phyloP scores from a whole-genome alignment of 2,888 invertebrate species.

The Spatulosminthurus flaviceps region DNA sequence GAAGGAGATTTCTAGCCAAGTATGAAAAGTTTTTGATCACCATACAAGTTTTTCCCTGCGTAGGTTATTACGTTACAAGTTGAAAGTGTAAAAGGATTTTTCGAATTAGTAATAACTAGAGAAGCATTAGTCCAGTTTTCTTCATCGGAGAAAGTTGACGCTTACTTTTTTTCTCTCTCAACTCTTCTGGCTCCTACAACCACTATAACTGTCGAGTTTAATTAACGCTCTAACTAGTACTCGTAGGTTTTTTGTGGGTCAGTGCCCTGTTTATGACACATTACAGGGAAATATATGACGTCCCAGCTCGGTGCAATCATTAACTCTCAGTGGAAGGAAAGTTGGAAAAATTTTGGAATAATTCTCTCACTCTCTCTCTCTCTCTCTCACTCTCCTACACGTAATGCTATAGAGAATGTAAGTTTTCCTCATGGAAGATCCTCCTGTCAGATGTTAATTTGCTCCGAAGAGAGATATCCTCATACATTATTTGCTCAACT shows the following conservation, averaged over 20 bases:
- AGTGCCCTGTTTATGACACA: slow-evolving; percentile 6
- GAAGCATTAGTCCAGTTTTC: no score
- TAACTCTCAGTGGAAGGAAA: slow-evolving; percentile 7
- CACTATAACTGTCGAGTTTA: neutral
- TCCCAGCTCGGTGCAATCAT: neutral
- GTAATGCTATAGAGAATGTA: neutral
- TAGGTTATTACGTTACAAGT: no score
- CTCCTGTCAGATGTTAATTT: slow-evolving; percentile 18
- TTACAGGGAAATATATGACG: neutral
- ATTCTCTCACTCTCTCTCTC: neutral
- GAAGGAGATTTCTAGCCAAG: no score
- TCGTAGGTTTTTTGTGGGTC: neutral
- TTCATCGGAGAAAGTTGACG: no score
- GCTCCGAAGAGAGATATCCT: slow-evolving; percentile 1
- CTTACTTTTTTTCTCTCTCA: no score
- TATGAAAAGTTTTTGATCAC: no score
- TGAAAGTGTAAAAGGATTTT: no score
- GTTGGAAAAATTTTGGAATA: neutral
- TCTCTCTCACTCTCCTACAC: no score
- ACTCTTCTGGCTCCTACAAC: no score
- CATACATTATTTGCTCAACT: slow-evolving; percentile 14
- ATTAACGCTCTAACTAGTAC: neutral
- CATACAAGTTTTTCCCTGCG: no score
- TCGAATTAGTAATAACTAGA: no score
- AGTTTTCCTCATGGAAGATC: neutral